phyloP scores from a whole-genome alignment of 2,888 invertebrate genomes.

The Amaurobius ferox region DNA sequence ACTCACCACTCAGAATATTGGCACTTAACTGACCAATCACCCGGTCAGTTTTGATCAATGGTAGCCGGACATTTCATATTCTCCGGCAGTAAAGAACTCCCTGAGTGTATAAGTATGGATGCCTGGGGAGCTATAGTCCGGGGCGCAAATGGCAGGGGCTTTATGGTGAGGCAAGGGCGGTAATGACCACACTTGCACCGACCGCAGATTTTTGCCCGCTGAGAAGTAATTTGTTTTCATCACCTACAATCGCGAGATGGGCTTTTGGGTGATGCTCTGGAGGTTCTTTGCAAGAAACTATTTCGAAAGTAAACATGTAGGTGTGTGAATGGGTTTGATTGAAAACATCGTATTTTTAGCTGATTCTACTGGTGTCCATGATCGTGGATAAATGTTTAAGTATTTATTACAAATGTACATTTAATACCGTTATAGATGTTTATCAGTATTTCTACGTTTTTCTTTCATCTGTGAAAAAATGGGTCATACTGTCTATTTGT shows the following conservation, averaged over 20 bases:
- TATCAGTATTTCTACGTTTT: too few relatives aligned
- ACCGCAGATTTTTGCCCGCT: constrained; percentile 16
- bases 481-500: too few relatives aligned
- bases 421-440: too few relatives aligned
- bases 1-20: constrained; percentile 64
- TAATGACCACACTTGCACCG: constrained; percentile 47
- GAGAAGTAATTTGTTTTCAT: constrained; percentile 58
- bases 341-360: too few relatives aligned
- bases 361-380: too few relatives aligned
- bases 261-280: background rate
- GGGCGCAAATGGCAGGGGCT: constrained; percentile 49
- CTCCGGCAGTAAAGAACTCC: constrained; percentile 49
- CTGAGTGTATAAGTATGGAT: constrained; percentile 39
- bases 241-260: background rate
- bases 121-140: constrained; percentile 48
- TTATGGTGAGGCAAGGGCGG: constrained; percentile 49
- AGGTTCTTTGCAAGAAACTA: too few relatives aligned
- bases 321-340: too few relatives aligned
- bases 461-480: too few relatives aligned
- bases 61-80: constrained; percentile 55
- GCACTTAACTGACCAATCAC: constrained; percentile 65
- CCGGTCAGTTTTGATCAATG: constrained; percentile 66
- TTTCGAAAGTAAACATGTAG: too few relatives aligned
- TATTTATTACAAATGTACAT: too few relatives aligned
- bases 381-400: too few relatives aligned